Evolutionary conservation across 2,888 invertebrate genomes (phyloP).

Genomic region (Exephanes ischioxanthus): DNA sequence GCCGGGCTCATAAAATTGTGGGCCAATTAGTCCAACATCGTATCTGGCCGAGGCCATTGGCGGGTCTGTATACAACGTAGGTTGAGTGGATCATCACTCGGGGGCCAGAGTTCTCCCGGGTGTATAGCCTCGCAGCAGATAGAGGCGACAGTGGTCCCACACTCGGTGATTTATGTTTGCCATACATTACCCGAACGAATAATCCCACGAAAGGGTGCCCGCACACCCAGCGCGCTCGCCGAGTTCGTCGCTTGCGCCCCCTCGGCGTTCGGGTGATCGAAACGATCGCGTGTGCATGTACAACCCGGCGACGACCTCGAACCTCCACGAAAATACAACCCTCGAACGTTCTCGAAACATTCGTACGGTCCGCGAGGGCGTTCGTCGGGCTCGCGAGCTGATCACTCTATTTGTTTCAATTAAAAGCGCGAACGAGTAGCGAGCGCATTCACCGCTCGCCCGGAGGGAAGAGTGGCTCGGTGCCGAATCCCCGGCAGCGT

Average conservation of each 20-base stretch:
- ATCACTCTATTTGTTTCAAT: slow-evolving; percentile 84
- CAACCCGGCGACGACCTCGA: slow-evolving; percentile 54
- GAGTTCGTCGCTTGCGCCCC: slow-evolving; percentile 69
- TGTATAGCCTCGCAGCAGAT: slow-evolving; percentile 20
- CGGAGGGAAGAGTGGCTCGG: slow-evolving; percentile 9
- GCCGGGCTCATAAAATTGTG: slow-evolving; percentile 10
- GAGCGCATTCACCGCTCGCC: slow-evolving; percentile 11
- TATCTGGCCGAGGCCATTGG: slow-evolving; percentile 6
- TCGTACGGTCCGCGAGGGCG: slow-evolving; percentile 38
- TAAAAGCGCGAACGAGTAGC: slow-evolving; percentile 73
- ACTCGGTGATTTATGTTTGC: slow-evolving; percentile 73
- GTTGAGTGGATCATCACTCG: slow-evolving; percentile 51
- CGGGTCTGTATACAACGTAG: slow-evolving; percentile 18
- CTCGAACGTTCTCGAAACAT: slow-evolving; percentile 22
- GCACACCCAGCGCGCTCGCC: slow-evolving; percentile 43
- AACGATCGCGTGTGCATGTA: slow-evolving; percentile 52
- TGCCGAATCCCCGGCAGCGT: slow-evolving; percentile 31
- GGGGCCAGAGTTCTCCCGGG: slow-evolving; percentile 52
- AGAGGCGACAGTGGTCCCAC: slow-evolving; percentile 58
- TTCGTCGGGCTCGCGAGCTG: slow-evolving; percentile 70
- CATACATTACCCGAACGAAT: slow-evolving; percentile 83
- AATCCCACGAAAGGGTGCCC: slow-evolving; percentile 83
- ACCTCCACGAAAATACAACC: slow-evolving; percentile 47
- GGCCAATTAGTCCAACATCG: slow-evolving; percentile 38
- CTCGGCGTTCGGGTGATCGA: slow-evolving; percentile 49